Conservation (phyloP, 2,113 vertebrate genomes). For the Tragelaphus buxtoni region DNA sequence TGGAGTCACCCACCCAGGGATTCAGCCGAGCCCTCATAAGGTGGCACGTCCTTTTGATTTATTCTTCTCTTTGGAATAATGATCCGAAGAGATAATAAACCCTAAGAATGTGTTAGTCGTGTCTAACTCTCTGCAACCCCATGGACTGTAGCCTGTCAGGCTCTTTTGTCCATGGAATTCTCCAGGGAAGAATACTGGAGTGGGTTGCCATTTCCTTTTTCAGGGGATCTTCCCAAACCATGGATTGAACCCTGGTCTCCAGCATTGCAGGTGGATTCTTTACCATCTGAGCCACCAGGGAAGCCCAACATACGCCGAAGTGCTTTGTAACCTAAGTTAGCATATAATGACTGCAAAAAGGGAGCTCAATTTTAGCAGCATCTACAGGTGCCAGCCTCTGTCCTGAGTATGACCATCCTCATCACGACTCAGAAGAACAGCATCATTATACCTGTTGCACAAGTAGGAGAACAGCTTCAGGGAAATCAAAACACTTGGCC, state of each 20-base stretch:
- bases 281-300: background rate
- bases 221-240: background rate
- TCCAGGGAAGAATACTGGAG: background rate
- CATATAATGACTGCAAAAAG: accelerated
- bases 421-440: background rate
- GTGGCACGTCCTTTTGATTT: background rate
- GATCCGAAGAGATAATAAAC: background rate
- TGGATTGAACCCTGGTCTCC: background rate
- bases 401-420: background rate
- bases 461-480: background rate
- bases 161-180: background rate
- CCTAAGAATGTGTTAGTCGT: background rate
- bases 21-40: background rate
- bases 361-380: background rate
- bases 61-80: background rate
- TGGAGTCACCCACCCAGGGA: background rate
- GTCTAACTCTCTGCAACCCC: background rate
- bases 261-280: background rate
- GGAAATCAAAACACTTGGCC: background rate
- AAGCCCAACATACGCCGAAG: background rate
- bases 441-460: background rate
- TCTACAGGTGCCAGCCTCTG: background rate
- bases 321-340: accelerated
- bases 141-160: background rate
- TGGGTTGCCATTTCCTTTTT: background rate